These are phyloP conservation scores for Planococcus citri DNA, from an alignment of 1,140 invertebrate genomes.

Conservation along the genomic window DNA sequence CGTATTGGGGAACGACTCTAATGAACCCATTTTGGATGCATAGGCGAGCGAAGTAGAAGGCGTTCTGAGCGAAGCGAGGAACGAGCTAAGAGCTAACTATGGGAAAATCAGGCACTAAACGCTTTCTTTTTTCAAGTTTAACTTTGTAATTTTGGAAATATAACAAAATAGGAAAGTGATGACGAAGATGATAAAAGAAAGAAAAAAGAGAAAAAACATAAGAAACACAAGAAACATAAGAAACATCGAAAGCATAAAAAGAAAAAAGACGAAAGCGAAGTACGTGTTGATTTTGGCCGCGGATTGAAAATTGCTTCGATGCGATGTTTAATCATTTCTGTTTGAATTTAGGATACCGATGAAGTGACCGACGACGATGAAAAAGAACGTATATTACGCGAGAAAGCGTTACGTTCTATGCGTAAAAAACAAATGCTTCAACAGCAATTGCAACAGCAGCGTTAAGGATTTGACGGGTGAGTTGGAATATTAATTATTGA, in stretches of 20 bases:
- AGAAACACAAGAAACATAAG: constrained; percentile 57
- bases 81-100: not conserved
- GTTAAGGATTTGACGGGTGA: not conserved
- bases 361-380: constrained; percentile 55
- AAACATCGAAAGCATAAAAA: constrained; percentile 55
- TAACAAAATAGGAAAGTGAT: constrained; percentile 36
- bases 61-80: too few species aligned
- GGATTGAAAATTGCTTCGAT: too few species aligned
- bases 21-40: too few species aligned
- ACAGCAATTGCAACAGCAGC: not conserved
- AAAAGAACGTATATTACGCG: constrained; percentile 72
- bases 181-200: constrained; percentile 44
- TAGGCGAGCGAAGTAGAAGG: too few species aligned
- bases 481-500: not conserved
- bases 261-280: constrained; percentile 45
- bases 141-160: not conserved
- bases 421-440: constrained; percentile 35
- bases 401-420: constrained; percentile 66
- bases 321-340: too few species aligned
- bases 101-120: not conserved
- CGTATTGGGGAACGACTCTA: too few species aligned
- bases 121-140: not conserved
- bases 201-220: constrained; percentile 48
- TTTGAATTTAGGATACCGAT: constrained; percentile 35
- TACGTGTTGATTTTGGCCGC: constrained; percentile 17